Base-by-base conservation (phyloP, 2,888 invertebrate species). In the Tipula vernalis region DNA sequence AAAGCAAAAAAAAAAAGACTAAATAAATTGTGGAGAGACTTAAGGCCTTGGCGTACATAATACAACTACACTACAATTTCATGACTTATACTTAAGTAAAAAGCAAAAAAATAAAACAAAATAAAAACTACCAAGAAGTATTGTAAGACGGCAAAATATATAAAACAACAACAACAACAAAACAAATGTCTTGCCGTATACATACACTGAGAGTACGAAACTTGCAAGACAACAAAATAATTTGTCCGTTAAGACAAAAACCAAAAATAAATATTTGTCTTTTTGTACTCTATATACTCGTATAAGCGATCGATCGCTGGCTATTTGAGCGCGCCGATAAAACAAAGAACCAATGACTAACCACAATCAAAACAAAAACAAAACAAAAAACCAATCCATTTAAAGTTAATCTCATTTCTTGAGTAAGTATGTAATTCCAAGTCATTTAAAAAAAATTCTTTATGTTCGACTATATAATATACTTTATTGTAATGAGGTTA, bases 1-100 rank as follows among this genome's bases (percentile, higher is more conserved):
- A 36, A 84, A 28, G 28, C 28, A 28, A 28, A 28, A 28, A 28
- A 28, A 28, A 28, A 28, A 84, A 84, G 36, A 47, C 47, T 36
- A 36, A 28, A 28, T 28, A 28, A 28, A 84, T 39, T 39, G 36
- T 84, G 83, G 83, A 84, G 84, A 84, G 84, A 84, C 84, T 39
- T 39, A 36, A 84, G 84, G 84, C 84, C 84, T 84, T 84, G 84
- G 71, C 71, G 71, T 71, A 71, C 71, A 71, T 28, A 71, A 71
- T 71, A 71, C 71, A 71, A 71, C 71, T 71, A 71, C 71, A 71
- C 6, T 28, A 71, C 71, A 71, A 71, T 71, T 71, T 71, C 71
- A 28, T 71, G 71, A 71, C 71, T 71, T 71, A 71, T 71, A 71
- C 71, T 71, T 71, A 71, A 71, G 71, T 28, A 71, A 71, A 71